phyloP scores from a whole-genome alignment of 2,888 invertebrate genomes.

The Ophraella communa region DNA sequence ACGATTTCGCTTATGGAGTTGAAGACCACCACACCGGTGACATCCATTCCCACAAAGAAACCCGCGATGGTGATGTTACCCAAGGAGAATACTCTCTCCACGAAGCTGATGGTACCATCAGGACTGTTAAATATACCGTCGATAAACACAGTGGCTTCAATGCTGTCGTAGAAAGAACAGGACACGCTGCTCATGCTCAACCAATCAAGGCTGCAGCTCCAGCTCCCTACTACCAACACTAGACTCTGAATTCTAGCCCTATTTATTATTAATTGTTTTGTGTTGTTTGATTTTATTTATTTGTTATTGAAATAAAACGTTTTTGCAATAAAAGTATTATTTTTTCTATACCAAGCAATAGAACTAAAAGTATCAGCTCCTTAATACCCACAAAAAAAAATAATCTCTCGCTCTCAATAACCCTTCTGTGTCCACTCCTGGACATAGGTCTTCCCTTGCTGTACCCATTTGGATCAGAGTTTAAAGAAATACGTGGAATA shows the following conservation, averaged over 20 bases:
- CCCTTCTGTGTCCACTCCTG: too few relatives aligned
- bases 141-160: constrained; percentile 65
- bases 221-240: constrained; percentile 26
- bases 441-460: too few relatives aligned
- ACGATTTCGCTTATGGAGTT: constrained; percentile 66
- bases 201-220: constrained; percentile 20
- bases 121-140: constrained; percentile 66
- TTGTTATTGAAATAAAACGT: constrained; percentile 9
- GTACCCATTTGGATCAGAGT: too few relatives aligned
- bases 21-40: constrained; percentile 66
- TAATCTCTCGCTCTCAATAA: too few relatives aligned
- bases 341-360: too few relatives aligned
- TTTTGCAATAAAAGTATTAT: background rate
- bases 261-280: too few relatives aligned
- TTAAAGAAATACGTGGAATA: too few relatives aligned
- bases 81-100: constrained; percentile 65
- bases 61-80: constrained; percentile 64
- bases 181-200: constrained; percentile 57
- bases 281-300: constrained; percentile 12
- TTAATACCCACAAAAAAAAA: too few relatives aligned
- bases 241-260: constrained; percentile 2
- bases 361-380: too few relatives aligned
- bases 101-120: constrained; percentile 65
- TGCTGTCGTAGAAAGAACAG: constrained; percentile 55
- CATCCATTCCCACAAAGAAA: constrained; percentile 64